Base-by-base conservation (phyloP, 2,797 vertebrate genomes). In the Australoheros facetus region DNA sequence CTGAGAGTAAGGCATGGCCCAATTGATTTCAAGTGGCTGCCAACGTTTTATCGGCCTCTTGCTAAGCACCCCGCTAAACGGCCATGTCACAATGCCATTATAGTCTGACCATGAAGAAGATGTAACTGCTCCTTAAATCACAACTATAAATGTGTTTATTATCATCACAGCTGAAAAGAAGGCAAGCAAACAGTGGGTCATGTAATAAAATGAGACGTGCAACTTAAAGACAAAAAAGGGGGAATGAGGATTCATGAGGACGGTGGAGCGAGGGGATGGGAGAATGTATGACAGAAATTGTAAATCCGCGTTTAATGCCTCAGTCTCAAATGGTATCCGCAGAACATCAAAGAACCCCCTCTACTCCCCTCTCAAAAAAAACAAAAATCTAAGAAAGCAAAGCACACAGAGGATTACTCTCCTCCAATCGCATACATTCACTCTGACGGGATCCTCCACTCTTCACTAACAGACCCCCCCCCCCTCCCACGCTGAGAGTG, bases 391-490 rank as follows among this genome's bases (percentile, higher is more conserved):
- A 86, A 93, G 89, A 92, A 91, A 91, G 89, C 89, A 85, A 89
- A 90, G 87, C 82, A 94, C 85, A 91, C 91, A 81, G 87, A 93
- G 92, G 92, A 94, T 93, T 93, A 92, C 88, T 85, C 88, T 85
- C 83, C 76, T 91, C 87, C 90, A 92, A 85, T 90, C 79, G 19
- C 84, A 86, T 39, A 45, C 17, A 7, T 73, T 73, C 87, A 62
- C 73, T 73, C 77, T 58, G 79, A 77, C 8, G 42, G 84, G 84
- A 82, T 84, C 83, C 82, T 79, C 56, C 69, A 14, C 57, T 60
- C 77, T 73, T 56, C 62, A 8, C 73, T 56, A 55, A 85, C 78
- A 72, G 48, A 72, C 76, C 32, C 7, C 37, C 57, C 59, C 64
- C 77, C 57, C 48, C n/a, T n/a, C 32, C 70, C 58, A 72, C 72